These are phyloP conservation scores for Brachionus sp. DNA, from an alignment of 1,140 invertebrate genomes.

Conservation along the genomic window DNA sequence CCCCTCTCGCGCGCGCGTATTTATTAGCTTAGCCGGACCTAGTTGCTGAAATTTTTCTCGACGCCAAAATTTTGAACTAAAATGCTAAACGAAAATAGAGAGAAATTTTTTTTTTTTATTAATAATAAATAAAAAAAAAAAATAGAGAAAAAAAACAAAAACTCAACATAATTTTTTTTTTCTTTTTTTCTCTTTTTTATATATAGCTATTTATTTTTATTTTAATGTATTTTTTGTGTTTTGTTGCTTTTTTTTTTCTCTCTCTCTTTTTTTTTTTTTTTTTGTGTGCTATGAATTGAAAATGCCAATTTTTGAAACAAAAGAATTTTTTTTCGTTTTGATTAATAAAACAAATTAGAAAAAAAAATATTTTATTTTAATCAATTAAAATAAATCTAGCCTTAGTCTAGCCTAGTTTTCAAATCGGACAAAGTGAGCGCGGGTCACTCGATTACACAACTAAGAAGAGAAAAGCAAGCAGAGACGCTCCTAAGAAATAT, in stretches of 20 bases:
- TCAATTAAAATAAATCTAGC: background rate
- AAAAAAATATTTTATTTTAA: background rate
- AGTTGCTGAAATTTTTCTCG: background rate
- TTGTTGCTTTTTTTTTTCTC: background rate
- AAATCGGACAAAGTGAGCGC: background rate
- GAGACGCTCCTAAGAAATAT: too few relatives aligned
- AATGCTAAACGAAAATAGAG: background rate
- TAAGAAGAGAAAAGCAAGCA: background rate
- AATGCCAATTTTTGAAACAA: background rate
- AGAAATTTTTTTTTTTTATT: background rate
- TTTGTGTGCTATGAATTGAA: constrained; percentile 15
- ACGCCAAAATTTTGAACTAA: background rate
- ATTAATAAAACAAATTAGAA: background rate
- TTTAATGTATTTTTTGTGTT: constrained; percentile 17
- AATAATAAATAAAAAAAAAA: background rate
- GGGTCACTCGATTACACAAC: background rate
- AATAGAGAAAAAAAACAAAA: background rate
- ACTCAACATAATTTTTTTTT: constrained; percentile 13
- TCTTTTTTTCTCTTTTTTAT: background rate
- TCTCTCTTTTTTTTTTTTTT: background rate
- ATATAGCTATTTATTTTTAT: constrained; percentile 1
- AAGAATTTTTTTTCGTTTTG: background rate
- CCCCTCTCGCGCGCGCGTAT: background rate
- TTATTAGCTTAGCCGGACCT: background rate
- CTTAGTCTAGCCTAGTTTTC: background rate